These are phyloP conservation scores for Okapia johnstoni DNA, from an alignment of 2,113 vertebrate genomes.

Conservation along the genomic window DNA sequence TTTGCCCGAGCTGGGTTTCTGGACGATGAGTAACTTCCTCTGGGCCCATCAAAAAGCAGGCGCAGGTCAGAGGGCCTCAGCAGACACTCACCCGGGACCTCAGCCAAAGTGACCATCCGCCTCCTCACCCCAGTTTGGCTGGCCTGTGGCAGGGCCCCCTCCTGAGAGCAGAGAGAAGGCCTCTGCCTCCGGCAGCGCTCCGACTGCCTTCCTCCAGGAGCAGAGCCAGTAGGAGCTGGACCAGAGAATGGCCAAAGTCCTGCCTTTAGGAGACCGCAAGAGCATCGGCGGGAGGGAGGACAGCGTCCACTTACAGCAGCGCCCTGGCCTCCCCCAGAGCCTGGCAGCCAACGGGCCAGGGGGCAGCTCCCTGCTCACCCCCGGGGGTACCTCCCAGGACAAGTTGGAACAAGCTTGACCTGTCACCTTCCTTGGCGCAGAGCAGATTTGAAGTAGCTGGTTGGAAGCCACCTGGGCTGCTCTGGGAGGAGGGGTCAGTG, in stretches of 20 bases:
- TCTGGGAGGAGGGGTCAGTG: neutral
- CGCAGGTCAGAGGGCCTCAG: neutral
- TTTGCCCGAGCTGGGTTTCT: neutral
- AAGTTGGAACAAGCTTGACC: too few species aligned
- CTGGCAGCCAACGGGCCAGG: neutral
- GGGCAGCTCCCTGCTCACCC: neutral
- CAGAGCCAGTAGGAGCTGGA: neutral
- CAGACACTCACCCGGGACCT: neutral
- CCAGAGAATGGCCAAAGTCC: neutral
- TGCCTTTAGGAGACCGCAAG: neutral
- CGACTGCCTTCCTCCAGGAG: neutral
- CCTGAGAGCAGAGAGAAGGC: neutral
- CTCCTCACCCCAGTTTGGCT: neutral
- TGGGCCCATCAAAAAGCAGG: neutral
- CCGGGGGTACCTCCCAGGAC: neutral
- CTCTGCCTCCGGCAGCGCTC: neutral
- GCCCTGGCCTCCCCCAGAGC: neutral
- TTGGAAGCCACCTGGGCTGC: neutral
- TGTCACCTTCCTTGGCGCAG: neutral
- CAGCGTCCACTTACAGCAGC: neutral
- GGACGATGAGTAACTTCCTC: neutral
- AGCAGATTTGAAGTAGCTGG: neutral
- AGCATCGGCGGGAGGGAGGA: fast-evolving
- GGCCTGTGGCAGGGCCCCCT: neutral
- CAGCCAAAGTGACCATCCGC: neutral